These are phyloP conservation scores for Choristoneura fumiferana DNA, from an alignment of 1,140 invertebrate species.

Conservation along the genomic window DNA sequence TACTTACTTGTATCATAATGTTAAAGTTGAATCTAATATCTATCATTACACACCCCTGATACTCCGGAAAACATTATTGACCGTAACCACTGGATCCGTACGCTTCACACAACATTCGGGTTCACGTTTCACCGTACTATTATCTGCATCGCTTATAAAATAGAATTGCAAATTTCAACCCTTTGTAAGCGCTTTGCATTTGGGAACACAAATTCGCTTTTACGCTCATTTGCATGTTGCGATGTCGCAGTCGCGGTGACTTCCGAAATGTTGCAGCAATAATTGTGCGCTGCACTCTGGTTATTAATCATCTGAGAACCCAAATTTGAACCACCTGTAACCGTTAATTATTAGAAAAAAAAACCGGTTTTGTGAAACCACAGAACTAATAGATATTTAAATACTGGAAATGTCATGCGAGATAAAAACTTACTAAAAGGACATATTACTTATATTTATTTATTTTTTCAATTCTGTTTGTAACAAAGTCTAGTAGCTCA, in stretches of 20 bases:
- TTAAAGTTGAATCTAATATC: no score
- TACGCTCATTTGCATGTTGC: conserved; percentile 71
- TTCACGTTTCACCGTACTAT: conserved; percentile 36
- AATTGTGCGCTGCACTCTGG: neutral
- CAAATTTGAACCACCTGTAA: neutral
- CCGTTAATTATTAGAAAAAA: neutral
- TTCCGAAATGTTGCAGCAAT: conserved; percentile 42
- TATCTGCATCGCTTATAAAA: conserved; percentile 42
- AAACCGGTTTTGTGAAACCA: no score
- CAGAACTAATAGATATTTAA: no score
- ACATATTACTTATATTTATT: no score
- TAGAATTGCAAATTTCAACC: conserved; percentile 63
- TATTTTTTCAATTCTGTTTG: no score
- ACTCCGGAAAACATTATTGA: conserved; percentile 5
- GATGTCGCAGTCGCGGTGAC: conserved; percentile 58
- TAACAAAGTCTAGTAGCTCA: no score
- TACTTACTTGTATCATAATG: no score
- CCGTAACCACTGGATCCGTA: conserved; percentile 7
- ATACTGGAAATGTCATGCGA: no score
- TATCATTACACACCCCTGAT: no score
- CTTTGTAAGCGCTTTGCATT: conserved; percentile 71
- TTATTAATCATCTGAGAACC: neutral
- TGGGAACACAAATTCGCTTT: conserved; percentile 74
- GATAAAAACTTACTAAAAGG: no score
- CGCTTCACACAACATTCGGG: conserved; percentile 25